Percentiles rank a stretch among this genome's conserved stretches.
Evolutionary conservation across 2,797 vertebrate genomes (phyloP).

Genomic region (Pristis pectinata): DNA sequence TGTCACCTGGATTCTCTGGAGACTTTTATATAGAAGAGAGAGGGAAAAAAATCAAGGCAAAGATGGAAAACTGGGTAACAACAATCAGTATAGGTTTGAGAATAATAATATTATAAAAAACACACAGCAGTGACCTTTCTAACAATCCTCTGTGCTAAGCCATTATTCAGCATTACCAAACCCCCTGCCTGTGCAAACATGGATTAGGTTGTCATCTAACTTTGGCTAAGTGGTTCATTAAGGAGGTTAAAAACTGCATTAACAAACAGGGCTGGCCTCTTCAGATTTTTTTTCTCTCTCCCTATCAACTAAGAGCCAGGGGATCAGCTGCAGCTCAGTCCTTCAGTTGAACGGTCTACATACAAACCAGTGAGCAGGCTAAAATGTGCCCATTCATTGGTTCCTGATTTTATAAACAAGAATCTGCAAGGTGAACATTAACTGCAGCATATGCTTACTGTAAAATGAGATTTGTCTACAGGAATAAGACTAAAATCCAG

Average conservation of each 20-base stretch:
- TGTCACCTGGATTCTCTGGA: conserved; percentile 88
- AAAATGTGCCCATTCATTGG: conserved; percentile 73
- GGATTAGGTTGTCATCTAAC: conserved; percentile 55
- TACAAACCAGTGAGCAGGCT: conserved; percentile 70
- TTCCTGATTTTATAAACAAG: conserved; percentile 72
- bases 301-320: conserved; percentile 65
- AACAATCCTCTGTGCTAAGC: conserved; percentile 40
- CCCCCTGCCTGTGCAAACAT: conserved; percentile 53
- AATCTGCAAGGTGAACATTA: conserved; percentile 71
- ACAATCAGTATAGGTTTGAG: conserved; percentile 62
- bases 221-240: conserved; percentile 56
- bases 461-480: conserved; percentile 71
- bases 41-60: conserved; percentile 51
- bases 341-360: conserved; percentile 71
- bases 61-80: conserved; percentile 58
- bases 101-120: conserved; percentile 34
- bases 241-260: conserved; percentile 66
- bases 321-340: conserved; percentile 73
- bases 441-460: conserved; percentile 73
- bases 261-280: conserved; percentile 59
- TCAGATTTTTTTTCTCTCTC: conserved; percentile 52
- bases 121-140: conserved; percentile 29
- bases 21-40: conserved; percentile 95
- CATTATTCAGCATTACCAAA: conserved; percentile 52
- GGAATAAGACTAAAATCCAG: conserved; percentile 65